These are phyloP conservation scores for Theristicus caerulescens DNA, from an alignment of 2,113 vertebrate species.

Conservation along the genomic window DNA sequence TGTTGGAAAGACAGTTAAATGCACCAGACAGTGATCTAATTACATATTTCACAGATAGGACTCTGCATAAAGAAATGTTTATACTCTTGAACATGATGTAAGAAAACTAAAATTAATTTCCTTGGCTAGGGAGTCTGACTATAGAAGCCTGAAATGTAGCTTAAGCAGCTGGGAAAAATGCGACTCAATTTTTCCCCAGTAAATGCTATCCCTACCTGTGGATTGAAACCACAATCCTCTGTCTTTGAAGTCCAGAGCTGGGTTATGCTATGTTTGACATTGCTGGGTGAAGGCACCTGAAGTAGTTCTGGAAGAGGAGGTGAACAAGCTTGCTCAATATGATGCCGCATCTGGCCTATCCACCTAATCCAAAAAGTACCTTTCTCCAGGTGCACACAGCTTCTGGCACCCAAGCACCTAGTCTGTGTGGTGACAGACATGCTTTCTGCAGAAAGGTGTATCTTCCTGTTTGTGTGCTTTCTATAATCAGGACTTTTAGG, in stretches of 20 bases:
- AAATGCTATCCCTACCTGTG: neutral
- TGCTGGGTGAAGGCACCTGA: neutral
- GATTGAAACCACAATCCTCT: neutral
- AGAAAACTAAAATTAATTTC: neutral
- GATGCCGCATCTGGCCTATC: neutral
- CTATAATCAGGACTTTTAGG: neutral
- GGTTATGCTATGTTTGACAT: too few relatives aligned
- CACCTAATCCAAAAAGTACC: neutral
- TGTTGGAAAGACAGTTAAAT: neutral
- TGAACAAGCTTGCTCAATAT: neutral
- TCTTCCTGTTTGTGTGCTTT: neutral
- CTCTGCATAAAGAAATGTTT: neutral
- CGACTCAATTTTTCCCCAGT: fast-evolving
- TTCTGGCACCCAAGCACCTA: neutral
- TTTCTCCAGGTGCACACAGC: neutral
- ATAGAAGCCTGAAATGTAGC: neutral
- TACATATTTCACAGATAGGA: neutral
- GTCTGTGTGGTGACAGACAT: fast-evolving
- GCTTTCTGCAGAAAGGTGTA: neutral
- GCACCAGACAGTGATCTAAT: neutral
- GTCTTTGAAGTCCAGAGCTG: neutral
- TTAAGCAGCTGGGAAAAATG: neutral
- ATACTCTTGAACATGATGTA: neutral
- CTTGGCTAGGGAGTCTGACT: neutral
- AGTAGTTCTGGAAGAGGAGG: neutral